phyloP scores from a whole-genome alignment of 1,140 invertebrate species.

The Brachionus plicatilis region DNA sequence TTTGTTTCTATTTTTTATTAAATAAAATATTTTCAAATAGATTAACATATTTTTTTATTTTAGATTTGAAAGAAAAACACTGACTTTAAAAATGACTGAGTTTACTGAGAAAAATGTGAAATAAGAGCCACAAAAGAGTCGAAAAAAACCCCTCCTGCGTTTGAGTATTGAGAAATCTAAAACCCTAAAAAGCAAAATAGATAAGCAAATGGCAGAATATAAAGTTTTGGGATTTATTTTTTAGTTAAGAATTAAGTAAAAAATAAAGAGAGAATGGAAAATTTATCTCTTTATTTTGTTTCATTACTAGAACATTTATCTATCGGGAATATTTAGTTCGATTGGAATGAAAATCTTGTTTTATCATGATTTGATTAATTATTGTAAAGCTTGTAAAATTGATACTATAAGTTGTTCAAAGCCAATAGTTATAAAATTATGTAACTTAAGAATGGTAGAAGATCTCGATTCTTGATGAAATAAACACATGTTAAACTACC shows the following conservation, averaged over 20 bases:
- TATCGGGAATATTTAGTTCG: background rate
- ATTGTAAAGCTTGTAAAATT: background rate
- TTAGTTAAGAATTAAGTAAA: background rate
- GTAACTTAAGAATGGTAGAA: background rate
- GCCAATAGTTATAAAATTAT: background rate
- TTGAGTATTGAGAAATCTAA: background rate
- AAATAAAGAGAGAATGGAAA: background rate
- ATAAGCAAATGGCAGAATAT: background rate
- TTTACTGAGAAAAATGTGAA: no score
- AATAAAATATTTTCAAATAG: no score
- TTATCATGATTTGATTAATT: background rate
- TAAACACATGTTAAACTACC: background rate
- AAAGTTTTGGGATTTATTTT: background rate
- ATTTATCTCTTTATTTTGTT: background rate
- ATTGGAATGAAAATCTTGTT: background rate
- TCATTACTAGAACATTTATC: background rate
- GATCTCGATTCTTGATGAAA: background rate
- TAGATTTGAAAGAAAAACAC: no score
- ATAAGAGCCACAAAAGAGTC: no score
- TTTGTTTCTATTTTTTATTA: no score
- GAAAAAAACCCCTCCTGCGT: no score
- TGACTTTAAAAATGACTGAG: no score
- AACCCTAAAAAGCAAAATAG: background rate
- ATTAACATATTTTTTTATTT: no score
- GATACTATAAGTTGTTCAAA: conserved; percentile 1